These are phyloP conservation scores for Latrodectus geometricus DNA, from an alignment of 1,140 invertebrate species.

Conservation along the genomic window DNA sequence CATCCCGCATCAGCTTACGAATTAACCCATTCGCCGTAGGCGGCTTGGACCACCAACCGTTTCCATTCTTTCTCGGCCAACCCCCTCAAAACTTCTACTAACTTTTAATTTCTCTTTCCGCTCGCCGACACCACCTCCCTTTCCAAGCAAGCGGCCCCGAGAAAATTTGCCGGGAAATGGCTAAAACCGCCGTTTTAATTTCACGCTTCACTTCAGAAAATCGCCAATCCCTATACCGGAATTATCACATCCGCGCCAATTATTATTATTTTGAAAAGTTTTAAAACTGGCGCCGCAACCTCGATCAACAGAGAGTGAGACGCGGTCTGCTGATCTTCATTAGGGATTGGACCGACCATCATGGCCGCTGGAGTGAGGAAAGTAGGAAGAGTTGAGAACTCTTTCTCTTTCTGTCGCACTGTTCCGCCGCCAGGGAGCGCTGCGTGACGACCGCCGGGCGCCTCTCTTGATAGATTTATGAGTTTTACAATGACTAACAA, in stretches of 20 bases:
- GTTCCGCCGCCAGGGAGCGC: constrained; percentile 21
- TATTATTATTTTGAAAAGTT: constrained; percentile 60
- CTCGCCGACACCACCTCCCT: not conserved
- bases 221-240: constrained; percentile 29
- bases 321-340: constrained; percentile 21
- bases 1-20: not conserved
- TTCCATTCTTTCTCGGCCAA: not conserved
- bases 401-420: not conserved
- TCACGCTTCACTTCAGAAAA: constrained; percentile 53
- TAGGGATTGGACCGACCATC: not conserved
- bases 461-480: constrained; percentile 53
- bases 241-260: constrained; percentile 39
- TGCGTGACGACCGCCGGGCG: constrained; percentile 31
- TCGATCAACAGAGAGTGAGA: not conserved
- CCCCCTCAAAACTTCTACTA: not conserved
- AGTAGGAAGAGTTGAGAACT: not conserved
- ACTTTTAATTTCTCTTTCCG: constrained; percentile 39
- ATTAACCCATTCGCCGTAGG: constrained; percentile 4
- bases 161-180: constrained; percentile 21
- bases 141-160: not conserved
- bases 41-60: constrained; percentile 47
- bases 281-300: constrained; percentile 40
- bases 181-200: constrained; percentile 37
- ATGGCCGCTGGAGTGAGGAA: constrained; percentile 1
- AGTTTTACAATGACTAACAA: constrained; percentile 59